Conservation (phyloP, 2,113 vertebrate species). For the Dissostichus mawsoni region DNA sequence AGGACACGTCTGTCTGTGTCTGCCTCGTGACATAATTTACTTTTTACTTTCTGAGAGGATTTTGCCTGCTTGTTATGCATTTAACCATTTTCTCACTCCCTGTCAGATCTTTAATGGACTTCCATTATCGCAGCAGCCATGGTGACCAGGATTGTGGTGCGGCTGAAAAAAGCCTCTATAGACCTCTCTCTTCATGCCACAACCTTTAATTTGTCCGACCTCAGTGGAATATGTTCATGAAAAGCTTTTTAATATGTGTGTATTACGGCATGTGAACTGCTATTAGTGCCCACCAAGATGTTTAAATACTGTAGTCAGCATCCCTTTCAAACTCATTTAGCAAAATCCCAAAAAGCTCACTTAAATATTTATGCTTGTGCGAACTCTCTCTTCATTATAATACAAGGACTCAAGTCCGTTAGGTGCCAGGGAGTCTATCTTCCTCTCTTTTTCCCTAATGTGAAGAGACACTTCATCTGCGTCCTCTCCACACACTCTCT, state of each 20-base stretch:
- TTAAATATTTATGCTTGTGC: constrained; percentile 50
- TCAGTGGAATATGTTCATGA: not conserved
- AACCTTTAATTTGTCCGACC: constrained; percentile 27
- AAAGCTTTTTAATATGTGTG: not conserved
- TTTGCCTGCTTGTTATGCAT: constrained; percentile 36
- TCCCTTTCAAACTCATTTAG: constrained; percentile 12
- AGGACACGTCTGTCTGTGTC: not conserved
- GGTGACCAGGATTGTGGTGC: constrained; percentile 41
- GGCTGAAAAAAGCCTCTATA: constrained; percentile 10
- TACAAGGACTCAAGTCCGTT: constrained; percentile 48
- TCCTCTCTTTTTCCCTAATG: constrained; percentile 51
- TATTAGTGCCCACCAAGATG: not conserved
- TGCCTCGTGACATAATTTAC: constrained; percentile 15
- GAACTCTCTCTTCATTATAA: constrained; percentile 38
- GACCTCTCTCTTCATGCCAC: not conserved
- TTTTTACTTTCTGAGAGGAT: constrained; percentile 21
- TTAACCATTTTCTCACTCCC: constrained; percentile 10
- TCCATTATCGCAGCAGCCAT: constrained; percentile 48
- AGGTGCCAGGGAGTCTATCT: constrained; percentile 38
- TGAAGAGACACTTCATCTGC: constrained; percentile 52
- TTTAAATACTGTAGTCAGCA: constrained; percentile 9
- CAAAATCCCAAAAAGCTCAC: not conserved
- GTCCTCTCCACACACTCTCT: constrained; percentile 47
- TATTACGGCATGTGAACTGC: constrained; percentile 1
- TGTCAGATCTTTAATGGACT: constrained; percentile 49